Conservation (phyloP, 2,888 invertebrate genomes). For the Oligia fasciuncula region DNA sequence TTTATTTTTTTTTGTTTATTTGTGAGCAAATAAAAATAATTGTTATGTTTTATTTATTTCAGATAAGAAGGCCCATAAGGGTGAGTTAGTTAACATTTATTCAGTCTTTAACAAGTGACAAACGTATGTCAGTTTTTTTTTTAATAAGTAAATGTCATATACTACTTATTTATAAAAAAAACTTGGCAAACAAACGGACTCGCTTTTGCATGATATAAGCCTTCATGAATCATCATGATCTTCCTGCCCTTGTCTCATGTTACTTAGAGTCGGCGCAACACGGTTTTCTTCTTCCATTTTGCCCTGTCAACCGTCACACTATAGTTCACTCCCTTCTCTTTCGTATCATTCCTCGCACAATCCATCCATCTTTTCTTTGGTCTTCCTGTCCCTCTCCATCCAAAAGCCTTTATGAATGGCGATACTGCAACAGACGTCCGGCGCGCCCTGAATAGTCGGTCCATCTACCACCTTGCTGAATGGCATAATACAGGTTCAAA, state of each 20-base stretch:
- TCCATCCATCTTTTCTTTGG: not conserved
- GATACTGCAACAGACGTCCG: not conserved
- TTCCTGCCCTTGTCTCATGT: not conserved
- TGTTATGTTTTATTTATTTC: constrained; percentile 4
- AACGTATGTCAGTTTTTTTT: not conserved
- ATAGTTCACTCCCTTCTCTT: not conserved
- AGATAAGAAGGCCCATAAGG: constrained; percentile 3
- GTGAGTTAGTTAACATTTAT: constrained; percentile 3
- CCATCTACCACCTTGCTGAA: not conserved
- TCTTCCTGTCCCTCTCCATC: not conserved
- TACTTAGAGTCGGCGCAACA: not conserved
- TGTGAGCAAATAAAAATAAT: not conserved
- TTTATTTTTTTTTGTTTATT: not conserved
- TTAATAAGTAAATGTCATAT: not conserved
- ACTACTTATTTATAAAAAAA: not conserved
- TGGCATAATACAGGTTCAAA: too few relatives aligned
- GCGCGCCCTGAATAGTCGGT: not conserved
- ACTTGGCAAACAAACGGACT: not conserved
- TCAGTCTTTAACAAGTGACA: not conserved
- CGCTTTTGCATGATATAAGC: not conserved
- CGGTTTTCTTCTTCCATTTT: not conserved
- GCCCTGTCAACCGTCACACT: not conserved
- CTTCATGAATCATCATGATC: not conserved
- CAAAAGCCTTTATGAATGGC: not conserved
- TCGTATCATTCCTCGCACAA: not conserved